phyloP scores from a whole-genome alignment of 2,113 vertebrate genomes.

The Myodes glareolus region DNA sequence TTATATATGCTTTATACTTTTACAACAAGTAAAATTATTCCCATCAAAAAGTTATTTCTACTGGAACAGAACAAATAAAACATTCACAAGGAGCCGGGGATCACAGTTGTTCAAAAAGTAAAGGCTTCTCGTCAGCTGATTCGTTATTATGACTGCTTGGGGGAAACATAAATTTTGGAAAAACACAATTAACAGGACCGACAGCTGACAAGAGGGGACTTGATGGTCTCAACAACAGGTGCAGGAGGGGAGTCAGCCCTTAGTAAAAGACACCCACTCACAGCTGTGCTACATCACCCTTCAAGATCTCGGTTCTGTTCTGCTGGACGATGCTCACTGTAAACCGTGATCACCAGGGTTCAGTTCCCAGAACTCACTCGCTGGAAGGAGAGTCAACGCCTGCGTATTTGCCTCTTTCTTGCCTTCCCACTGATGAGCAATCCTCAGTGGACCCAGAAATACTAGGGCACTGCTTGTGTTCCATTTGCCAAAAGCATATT shows the following conservation, averaged over 20 bases:
- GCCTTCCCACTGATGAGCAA: not conserved
- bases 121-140: not conserved
- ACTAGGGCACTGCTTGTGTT: not conserved
- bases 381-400: no score
- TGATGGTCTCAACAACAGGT: not conserved
- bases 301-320: not conserved
- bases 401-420: not conserved
- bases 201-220: not conserved
- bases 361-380: not conserved
- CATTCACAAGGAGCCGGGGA: not conserved
- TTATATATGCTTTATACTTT: constrained; percentile 38
- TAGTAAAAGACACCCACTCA: not conserved
- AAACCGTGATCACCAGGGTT: not conserved
- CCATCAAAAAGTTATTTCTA: constrained; percentile 16
- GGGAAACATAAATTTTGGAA: not conserved
- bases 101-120: constrained; percentile 17
- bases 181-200: not conserved
- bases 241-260: not conserved
- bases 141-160: not conserved
- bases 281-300: fast-evolving
- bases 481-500: not conserved
- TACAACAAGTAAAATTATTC: constrained; percentile 29
- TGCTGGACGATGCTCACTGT: not conserved
- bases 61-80: not conserved
- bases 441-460: not conserved